Base-by-base conservation (phyloP, 2,888 invertebrate genomes). In the Xanthia togata region DNA sequence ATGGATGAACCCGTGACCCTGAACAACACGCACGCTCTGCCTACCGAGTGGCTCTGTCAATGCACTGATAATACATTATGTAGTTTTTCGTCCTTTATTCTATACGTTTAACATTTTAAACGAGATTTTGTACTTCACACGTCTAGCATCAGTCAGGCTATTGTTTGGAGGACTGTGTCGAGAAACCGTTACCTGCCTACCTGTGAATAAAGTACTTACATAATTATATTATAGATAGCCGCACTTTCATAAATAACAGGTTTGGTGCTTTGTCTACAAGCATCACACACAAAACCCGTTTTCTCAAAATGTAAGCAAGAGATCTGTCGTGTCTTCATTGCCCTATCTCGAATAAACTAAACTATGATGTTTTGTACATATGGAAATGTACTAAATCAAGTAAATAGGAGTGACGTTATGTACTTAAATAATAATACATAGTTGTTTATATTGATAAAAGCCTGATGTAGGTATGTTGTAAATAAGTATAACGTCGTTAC, bases 221-320 rank as follows among this genome's bases (percentile, higher is more conserved):
- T n/a, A n/a, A n/a, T n/a, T n/a, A n/a, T 5, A 50, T 50, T 73
- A 35, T 6, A 76, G n/a, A 38, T 53, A 68, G 20, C 26, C 20
- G 26, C 41, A 67, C 68, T 35, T 76, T 60, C 35, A 23, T 35
- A 68, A 44, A 23, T 35, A 68, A 44, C 69, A n/a, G 69, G 69
- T 78, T 62, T 70, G 17, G 35, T 62, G 53, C 69, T 76, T 60
- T 78, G 50, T 41, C 50, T 78, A n/a, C 62, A 26, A 55, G 62
- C 23, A n/a, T n/a, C 62, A 44, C 60, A 70, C 55, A 41, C 31
- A 50, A 31, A 70, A 78, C 73, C 57, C 1, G 78, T 73, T 79
- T 64, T 64, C 23, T 59, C 17, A 50, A 59, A 78, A 72, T 64
- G 23, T 50, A 26, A 50, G 17, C 55, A 50, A 44, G 38, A 59